Base-by-base conservation (phyloP, 2,797 vertebrate genomes). In the Neomorphus geoffroyi region DNA sequence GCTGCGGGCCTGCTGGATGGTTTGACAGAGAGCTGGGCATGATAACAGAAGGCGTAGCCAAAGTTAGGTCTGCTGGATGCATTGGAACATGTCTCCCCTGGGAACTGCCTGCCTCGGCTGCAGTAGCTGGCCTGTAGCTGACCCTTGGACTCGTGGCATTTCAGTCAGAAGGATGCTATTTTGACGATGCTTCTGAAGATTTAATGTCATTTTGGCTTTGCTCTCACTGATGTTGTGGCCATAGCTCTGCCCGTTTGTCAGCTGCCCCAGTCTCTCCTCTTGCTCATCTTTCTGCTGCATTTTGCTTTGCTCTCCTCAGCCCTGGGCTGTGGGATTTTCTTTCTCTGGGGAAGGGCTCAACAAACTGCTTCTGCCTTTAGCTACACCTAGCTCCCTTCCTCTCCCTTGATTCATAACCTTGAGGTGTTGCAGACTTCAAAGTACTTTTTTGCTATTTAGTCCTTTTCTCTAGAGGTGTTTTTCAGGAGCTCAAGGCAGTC, bases 11-110 rank as follows among this genome's bases (percentile, higher is more conserved):
- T 0, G 1, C 13, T 1, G 11, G 45, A 5, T 7, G 53, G 48
- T 16, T 79, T 89, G 83, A 69, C 18, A 4, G 3, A 32, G 73
- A 0, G 0, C 33, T 71, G 80, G 41, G 78, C 0, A 0, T 0
- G 7, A 35, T 10, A 46, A n/a, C 51, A 13, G 5, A 48, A 93
- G 87, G 11, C 0, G 2, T 78, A 91, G 53, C 89, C 61, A 21
- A 39, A 13, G 79, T 6, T 19, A 9, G 81, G 50, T 88, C 84
- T 91, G 35, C 69, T 94, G 79, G 48, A 37, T 56, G 57, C 60
- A 57, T 83, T 84, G 88, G 88, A 88, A 67, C 23, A 16, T 6
- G 4, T 45, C 0, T 3, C 73, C 50, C 33, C 24, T 26, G 82
- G 87, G 86, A 71, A 60, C n/a, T 0, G 2, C 86, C 94, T 93